phyloP scores from a whole-genome alignment of 1,140 invertebrate genomes.

The Ceratina australensis region DNA sequence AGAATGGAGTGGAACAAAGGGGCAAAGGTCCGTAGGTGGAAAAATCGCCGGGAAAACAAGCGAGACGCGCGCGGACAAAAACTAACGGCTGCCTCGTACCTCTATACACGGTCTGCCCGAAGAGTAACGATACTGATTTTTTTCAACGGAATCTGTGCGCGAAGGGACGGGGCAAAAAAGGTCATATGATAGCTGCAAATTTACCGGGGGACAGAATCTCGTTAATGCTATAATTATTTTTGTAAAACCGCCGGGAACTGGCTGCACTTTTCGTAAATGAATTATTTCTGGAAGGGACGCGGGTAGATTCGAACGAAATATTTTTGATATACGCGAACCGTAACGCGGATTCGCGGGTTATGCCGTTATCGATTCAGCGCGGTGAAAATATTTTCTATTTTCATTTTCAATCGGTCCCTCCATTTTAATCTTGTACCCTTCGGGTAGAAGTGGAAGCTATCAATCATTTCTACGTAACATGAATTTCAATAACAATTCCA shows the following conservation, averaged over 20 bases:
- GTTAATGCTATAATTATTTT: too few species aligned
- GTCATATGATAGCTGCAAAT: too few species aligned
- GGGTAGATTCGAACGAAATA: too few species aligned
- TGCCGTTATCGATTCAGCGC: background rate
- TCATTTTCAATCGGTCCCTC: background rate
- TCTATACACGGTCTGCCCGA: too few species aligned
- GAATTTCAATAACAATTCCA: conserved; percentile 11
- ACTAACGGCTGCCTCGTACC: background rate
- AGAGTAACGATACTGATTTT: too few species aligned
- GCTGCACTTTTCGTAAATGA: too few species aligned
- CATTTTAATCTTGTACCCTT: background rate
- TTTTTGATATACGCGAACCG: too few species aligned
- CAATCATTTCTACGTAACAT: background rate
- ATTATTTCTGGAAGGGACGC: too few species aligned
- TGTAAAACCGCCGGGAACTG: too few species aligned
- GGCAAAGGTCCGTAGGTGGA: conserved; percentile 15
- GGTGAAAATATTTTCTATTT: background rate
- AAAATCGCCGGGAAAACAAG: conserved; percentile 32
- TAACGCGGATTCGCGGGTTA: too few species aligned
- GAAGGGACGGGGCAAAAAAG: too few species aligned
- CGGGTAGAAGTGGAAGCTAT: background rate
- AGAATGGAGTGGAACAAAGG: conserved; percentile 49
- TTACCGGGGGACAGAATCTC: too few species aligned
- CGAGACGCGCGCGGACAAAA: background rate
- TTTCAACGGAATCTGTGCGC: background rate